Base-by-base conservation (phyloP, 2,113 vertebrate species). In the Paradisaea rubra region DNA sequence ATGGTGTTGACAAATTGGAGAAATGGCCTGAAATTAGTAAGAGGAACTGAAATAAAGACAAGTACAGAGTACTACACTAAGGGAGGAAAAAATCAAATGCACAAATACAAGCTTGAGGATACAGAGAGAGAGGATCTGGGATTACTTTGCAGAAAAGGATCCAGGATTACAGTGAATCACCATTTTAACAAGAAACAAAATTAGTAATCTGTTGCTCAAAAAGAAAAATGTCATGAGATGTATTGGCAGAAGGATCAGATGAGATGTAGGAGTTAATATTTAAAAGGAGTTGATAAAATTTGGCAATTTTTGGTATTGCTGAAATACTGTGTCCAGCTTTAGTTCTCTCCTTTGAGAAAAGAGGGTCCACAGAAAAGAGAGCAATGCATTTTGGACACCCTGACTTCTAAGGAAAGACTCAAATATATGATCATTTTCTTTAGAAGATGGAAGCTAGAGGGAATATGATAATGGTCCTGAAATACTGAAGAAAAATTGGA, bases 1-100 rank as follows among this genome's bases (percentile, higher is more conserved):
- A 87, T 71, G 10, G 52, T 66, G 39, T 84, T 89, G 60, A 71
- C 27, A 91, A 81, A 87, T 76, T 5, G 6, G 52, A 87, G 52
- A 84, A 95, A 91, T 31, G 19, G 39, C 9, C 49, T 85, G 70
- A 85, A 91, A 95, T 95, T 89, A 91, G 45, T 85, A 85, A 79
- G 44, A 87, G 76, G 13, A 89, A 93, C 69, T 87, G 66, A 89
- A 93, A 85, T 87, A 82, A 85, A 87, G 87, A 60, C 64, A 94
- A 85, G 61, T 76, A 72, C 53, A 72, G 79, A 87, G 25, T 65
- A 76, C 20, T 37, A 15, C 73, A 41, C 14, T 72, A 72, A 41
- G 13, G 33, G 69, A 93, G 24, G 44, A 56, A 87, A 95, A 91
- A 84, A 47, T 72, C 19, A 87, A 79, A 79, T 53, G n/a, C 53